Evolutionary conservation across 2,797 vertebrate genomes (phyloP).

Genomic region (Gambusia yucatana): DNA sequence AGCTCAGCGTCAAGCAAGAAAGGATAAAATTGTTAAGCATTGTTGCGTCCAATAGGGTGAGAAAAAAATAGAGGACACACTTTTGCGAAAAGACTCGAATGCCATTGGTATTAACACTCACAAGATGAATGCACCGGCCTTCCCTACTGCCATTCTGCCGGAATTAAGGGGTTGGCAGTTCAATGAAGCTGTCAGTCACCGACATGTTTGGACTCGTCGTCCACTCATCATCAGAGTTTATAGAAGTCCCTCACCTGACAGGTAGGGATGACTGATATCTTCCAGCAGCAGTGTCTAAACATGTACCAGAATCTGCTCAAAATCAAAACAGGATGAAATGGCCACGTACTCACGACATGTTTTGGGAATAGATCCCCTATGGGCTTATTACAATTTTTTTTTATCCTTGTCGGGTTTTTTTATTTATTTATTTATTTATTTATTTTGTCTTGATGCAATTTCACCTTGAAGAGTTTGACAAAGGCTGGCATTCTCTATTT

Average conservation of each 20-base stretch:
- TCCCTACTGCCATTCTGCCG: slow-evolving; percentile 74
- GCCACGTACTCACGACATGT: slow-evolving; percentile 41
- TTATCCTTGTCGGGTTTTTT: slow-evolving; percentile 41
- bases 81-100: slow-evolving; percentile 26
- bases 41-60: slow-evolving; percentile 11
- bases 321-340: slow-evolving; percentile 74
- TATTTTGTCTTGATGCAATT: slow-evolving; percentile 48
- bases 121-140: slow-evolving; percentile 59
- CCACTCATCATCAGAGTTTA: slow-evolving; percentile 85
- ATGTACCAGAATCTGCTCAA: slow-evolving; percentile 63
- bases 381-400: slow-evolving; percentile 71
- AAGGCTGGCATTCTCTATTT: slow-evolving; percentile 76
- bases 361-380: slow-evolving; percentile 53
- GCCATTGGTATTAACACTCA: slow-evolving; percentile 36
- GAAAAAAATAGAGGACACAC: slow-evolving; percentile 11
- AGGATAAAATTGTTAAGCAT: slow-evolving; percentile 22
- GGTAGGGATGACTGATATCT: slow-evolving; percentile 71
- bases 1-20: not conserved
- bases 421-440: not conserved
- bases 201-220: slow-evolving; percentile 82
- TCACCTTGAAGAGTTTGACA: slow-evolving; percentile 69
- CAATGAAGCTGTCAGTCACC: slow-evolving; percentile 82
- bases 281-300: slow-evolving; percentile 76
- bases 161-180: slow-evolving; percentile 78
- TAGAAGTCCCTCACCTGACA: slow-evolving; percentile 82